phyloP scores from a whole-genome alignment of 2,113 vertebrate genomes.

The Suricata suricatta region DNA sequence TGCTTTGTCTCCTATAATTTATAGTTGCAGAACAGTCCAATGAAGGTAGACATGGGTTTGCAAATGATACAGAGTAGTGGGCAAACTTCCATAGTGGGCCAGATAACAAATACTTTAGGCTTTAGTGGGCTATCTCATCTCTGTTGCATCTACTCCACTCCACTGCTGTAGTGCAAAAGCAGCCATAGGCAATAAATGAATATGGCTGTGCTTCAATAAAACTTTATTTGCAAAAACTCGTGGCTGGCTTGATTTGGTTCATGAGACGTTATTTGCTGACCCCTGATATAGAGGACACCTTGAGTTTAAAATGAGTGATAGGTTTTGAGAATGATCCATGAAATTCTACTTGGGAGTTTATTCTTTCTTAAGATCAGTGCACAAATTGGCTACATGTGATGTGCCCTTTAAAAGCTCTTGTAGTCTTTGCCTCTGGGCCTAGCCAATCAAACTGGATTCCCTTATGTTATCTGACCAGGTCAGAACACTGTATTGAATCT shows the following conservation, averaged over 20 bases:
- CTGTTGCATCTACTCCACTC: not conserved
- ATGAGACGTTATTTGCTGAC: not conserved
- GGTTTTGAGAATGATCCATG: conserved; percentile 39
- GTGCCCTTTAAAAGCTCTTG: not conserved
- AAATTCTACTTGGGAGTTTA: conserved; percentile 20
- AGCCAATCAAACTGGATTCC: conserved; percentile 41
- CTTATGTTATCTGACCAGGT: conserved; percentile 57
- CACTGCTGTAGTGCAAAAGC: not conserved
- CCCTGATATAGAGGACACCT: not conserved
- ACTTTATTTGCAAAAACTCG: not conserved
- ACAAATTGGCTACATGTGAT: not conserved
- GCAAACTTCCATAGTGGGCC: not conserved
- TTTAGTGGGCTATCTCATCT: not conserved
- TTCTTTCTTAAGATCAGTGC: conserved; percentile 40
- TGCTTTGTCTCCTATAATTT: not conserved
- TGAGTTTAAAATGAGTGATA: conserved; percentile 27
- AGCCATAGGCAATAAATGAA: not conserved
- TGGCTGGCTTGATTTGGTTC: not conserved
- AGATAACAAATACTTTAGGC: not conserved
- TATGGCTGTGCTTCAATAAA: not conserved
- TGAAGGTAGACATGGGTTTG: not conserved
- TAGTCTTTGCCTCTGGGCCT: not conserved
- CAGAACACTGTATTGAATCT: conserved; percentile 28
- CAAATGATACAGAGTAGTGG: not conserved
- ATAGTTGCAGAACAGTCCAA: not conserved